These are phyloP conservation scores for Pammene fasciana DNA, from an alignment of 2,888 invertebrate genomes.

Conservation along the genomic window DNA sequence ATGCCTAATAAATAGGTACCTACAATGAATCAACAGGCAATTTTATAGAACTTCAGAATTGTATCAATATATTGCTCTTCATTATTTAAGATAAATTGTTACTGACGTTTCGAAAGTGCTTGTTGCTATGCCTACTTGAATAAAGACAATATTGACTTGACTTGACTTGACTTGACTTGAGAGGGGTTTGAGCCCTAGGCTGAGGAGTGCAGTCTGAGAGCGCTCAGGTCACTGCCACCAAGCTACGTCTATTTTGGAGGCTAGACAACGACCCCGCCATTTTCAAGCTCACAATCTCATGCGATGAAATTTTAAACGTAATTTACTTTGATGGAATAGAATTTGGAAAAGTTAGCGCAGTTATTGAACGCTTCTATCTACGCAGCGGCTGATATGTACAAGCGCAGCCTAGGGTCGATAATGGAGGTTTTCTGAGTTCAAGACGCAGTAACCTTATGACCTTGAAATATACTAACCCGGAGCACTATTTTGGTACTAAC, in stretches of 20 bases:
- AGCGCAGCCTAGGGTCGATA: conserved; percentile 5
- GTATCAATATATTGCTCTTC: too few species aligned
- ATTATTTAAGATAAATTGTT: too few species aligned
- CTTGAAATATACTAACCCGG: conserved; percentile 14
- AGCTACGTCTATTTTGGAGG: conserved; percentile 70
- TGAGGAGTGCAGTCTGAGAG: conserved; percentile 80
- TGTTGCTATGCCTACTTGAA: too few species aligned
- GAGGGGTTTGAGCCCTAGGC: conserved; percentile 54
- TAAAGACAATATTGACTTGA: too few species aligned
- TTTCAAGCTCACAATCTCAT: conserved; percentile 18
- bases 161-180: too few species aligned
- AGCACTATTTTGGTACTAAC: conserved; percentile 2
- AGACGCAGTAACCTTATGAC: conserved; percentile 17
- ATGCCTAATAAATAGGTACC: too few species aligned
- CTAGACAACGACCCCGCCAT: conserved; percentile 54
- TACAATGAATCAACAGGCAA: conserved; percentile 32
- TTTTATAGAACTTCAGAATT: conserved; percentile 31
- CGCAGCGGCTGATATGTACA: conserved; percentile 6
- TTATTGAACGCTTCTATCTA: conserved; percentile 8
- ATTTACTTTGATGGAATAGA: conserved; percentile 11
- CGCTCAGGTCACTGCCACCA: conserved; percentile 85
- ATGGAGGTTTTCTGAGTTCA: conserved; percentile 15
- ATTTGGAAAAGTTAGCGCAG: conserved; percentile 7
- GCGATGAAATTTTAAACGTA: conserved; percentile 16
- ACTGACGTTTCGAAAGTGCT: too few species aligned